phyloP scores from a whole-genome alignment of 2,113 vertebrate species.

The Gymnogyps californianus region DNA sequence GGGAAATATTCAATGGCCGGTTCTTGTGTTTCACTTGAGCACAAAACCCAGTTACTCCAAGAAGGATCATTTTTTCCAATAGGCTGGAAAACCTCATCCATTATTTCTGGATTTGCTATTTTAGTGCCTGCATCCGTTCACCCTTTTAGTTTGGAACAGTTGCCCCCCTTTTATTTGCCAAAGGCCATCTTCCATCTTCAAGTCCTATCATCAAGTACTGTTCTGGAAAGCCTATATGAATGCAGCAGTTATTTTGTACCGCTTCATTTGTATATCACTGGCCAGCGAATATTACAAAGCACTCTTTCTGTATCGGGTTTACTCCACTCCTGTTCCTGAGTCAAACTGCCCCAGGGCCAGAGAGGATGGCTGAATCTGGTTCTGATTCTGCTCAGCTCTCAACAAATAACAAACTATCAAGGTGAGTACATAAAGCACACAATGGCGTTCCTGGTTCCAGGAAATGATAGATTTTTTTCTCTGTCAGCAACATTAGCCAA shows the following conservation, averaged over 20 bases:
- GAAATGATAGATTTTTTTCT: background rate
- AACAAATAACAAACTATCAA: background rate
- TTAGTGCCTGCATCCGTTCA: background rate
- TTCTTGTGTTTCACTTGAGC: background rate
- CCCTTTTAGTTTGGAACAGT: background rate
- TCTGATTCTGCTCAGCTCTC: background rate
- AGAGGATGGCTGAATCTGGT: background rate
- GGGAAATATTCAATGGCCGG: background rate
- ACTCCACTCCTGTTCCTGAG: background rate
- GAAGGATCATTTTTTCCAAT: background rate
- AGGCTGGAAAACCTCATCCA: background rate
- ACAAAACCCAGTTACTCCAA: background rate
- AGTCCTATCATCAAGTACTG: background rate
- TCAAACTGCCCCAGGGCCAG: background rate
- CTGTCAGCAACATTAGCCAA: background rate
- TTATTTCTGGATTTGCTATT: background rate
- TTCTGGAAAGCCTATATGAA: background rate
- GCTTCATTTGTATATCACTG: background rate
- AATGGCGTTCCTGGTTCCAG: background rate
- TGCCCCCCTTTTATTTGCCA: background rate
- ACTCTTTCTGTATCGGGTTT: background rate
- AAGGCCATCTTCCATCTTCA: background rate
- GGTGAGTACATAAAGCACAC: background rate
- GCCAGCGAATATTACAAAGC: background rate
- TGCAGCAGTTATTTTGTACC: accelerated